Conservation (phyloP, 2,888 invertebrate species). For the Cheilosia pagana region DNA sequence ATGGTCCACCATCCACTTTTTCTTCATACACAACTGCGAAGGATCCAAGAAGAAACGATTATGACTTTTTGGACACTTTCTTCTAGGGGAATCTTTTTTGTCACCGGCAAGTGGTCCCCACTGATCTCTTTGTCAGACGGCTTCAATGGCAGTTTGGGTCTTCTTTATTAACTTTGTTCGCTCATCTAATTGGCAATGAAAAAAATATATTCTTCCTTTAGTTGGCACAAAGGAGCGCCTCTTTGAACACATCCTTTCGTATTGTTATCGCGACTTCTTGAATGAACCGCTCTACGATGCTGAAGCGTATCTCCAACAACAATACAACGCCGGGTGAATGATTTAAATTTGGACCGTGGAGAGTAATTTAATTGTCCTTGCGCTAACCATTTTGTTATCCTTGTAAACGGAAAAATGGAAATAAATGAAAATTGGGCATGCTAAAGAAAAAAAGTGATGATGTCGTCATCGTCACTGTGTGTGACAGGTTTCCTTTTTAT, state of each 20-base stretch:
- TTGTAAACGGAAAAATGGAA: slow-evolving; percentile 57
- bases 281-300: slow-evolving; percentile 13
- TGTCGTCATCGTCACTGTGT: slow-evolving; percentile 9
- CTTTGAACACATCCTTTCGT: slow-evolving; percentile 51
- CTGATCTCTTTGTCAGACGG: slow-evolving; percentile 31
- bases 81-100: slow-evolving; percentile 12
- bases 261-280: slow-evolving; percentile 45
- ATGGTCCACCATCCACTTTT: slow-evolving; percentile 15
- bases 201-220: slow-evolving; percentile 32
- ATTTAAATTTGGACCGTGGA: slow-evolving; percentile 61
- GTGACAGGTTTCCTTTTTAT: slow-evolving; percentile 20
- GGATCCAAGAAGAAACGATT: slow-evolving; percentile 10
- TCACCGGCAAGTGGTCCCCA: neutral
- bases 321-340: slow-evolving; percentile 20
- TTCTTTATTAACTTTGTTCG: slow-evolving; percentile 55
- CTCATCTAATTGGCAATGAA: slow-evolving; percentile 60
- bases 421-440: slow-evolving; percentile 47
- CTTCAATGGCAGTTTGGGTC: slow-evolving; percentile 47
- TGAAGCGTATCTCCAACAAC: slow-evolving; percentile 9
- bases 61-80: slow-evolving; percentile 37
- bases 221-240: slow-evolving; percentile 10
- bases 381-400: slow-evolving; percentile 49
- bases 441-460: neutral
- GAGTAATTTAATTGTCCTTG: slow-evolving; percentile 66
- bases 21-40: slow-evolving; percentile 9